Conservation (phyloP, 1,140 invertebrate species). For the Bombus terrestris region DNA sequence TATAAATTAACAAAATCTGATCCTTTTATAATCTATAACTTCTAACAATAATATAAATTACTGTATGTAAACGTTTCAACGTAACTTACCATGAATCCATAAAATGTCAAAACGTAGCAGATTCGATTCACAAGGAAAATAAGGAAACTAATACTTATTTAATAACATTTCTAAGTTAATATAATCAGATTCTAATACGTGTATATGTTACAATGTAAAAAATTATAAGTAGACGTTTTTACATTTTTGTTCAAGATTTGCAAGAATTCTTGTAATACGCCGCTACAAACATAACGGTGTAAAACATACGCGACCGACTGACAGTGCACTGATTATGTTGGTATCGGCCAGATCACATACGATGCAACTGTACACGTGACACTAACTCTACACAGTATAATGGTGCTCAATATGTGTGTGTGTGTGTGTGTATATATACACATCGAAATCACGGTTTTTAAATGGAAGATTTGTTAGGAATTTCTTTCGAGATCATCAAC, state of each 20-base stretch:
- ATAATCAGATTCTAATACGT: not conserved
- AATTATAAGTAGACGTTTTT: not conserved
- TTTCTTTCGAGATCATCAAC: not conserved
- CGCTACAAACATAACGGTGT: not conserved
- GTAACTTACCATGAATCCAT: conserved; percentile 32
- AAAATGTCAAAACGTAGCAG: conserved; percentile 4
- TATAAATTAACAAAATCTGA: not conserved
- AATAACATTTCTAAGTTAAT: not conserved
- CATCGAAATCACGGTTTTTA: not conserved
- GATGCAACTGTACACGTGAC: conserved; percentile 28
- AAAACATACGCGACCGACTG: not conserved
- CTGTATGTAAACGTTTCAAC: not conserved
- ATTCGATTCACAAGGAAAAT: not conserved
- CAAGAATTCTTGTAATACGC: not conserved
- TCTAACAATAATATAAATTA: not conserved
- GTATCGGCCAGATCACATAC: not conserved
- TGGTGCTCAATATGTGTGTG: not conserved
- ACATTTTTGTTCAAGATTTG: conserved; percentile 2
- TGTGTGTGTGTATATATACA: not conserved
- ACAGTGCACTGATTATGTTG: conserved; percentile 8
- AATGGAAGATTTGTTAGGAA: not conserved
- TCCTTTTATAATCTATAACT: not conserved
- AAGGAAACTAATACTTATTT: not conserved
- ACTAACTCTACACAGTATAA: not conserved
- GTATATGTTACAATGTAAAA: not conserved